Evolutionary conservation across 1,140 invertebrate species (phyloP).

Genomic region (Drosophila navojoa): DNA sequence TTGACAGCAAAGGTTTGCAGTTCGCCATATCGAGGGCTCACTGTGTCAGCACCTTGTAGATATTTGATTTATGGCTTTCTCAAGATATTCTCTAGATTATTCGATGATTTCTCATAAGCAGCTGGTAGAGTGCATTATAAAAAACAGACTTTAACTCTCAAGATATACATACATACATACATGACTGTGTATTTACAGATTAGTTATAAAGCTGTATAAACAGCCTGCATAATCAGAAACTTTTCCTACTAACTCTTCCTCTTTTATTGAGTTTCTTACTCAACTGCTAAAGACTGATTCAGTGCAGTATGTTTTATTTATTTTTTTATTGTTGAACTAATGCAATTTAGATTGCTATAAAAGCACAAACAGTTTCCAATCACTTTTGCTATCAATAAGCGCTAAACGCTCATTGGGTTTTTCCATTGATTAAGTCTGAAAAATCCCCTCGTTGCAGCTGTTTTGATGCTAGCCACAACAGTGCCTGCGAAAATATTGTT

Average conservation of each 20-base stretch:
- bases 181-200: too few species aligned
- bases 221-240: too few species aligned
- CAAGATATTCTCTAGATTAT: not conserved
- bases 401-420: not conserved
- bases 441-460: not conserved
- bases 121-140: too few species aligned
- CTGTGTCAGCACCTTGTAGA: not conserved
- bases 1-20: conserved; percentile 5
- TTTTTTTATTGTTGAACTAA: not conserved
- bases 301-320: not conserved
- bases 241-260: too few species aligned
- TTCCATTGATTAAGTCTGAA: not conserved
- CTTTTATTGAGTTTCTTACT: too few species aligned
- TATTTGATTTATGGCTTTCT: not conserved
- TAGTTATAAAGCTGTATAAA: too few species aligned
- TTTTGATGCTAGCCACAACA: not conserved
- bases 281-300: not conserved
- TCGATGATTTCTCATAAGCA: too few species aligned
- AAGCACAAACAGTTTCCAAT: not conserved
- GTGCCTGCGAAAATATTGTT: conserved; percentile 12
- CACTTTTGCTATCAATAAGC: not conserved
- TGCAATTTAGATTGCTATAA: not conserved
- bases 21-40: conserved; percentile 3
- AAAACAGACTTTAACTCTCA: too few species aligned
- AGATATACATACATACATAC: too few species aligned